These are phyloP conservation scores for Epinephelus malabaricus DNA, from an alignment of 2,797 vertebrate species.

Conservation along the genomic window DNA sequence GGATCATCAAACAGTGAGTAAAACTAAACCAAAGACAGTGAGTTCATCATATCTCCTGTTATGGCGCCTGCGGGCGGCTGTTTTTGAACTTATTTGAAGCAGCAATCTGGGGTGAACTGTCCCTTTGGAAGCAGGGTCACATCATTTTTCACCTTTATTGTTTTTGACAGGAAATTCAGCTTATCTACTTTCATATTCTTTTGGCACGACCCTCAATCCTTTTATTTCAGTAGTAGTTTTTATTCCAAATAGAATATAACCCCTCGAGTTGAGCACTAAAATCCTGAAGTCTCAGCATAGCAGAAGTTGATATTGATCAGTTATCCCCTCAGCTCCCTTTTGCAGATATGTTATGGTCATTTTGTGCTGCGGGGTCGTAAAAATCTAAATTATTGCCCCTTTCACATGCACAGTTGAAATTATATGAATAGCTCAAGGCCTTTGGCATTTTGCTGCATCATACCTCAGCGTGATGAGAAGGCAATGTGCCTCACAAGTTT, in stretches of 20 bases:
- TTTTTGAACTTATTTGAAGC: too few species aligned
- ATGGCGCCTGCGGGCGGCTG: too few species aligned
- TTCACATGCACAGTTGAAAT: conserved; percentile 33
- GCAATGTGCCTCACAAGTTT: conserved; percentile 4
- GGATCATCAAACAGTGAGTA: too few species aligned
- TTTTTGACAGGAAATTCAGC: background rate
- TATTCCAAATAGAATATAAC: background rate
- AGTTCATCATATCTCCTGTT: too few species aligned
- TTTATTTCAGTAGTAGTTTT: background rate
- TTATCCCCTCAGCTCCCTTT: conserved; percentile 9
- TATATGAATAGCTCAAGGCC: conserved; percentile 33
- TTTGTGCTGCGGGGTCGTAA: conserved; percentile 31
- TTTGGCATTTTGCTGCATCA: conserved; percentile 44
- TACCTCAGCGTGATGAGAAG: conserved; percentile 25
- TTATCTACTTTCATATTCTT: background rate
- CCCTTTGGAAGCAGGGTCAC: background rate
- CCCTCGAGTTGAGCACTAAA: background rate
- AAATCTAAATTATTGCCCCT: conserved; percentile 36
- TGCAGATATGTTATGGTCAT: conserved; percentile 33
- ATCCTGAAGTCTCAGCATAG: background rate
- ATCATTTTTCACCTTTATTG: background rate
- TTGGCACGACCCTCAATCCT: too few species aligned
- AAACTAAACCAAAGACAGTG: too few species aligned
- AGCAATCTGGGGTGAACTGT: too few species aligned
- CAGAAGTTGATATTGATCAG: conserved; percentile 21